These are phyloP conservation scores for Congeria kusceri DNA, from an alignment of 2,888 invertebrate species.

Conservation along the genomic window DNA sequence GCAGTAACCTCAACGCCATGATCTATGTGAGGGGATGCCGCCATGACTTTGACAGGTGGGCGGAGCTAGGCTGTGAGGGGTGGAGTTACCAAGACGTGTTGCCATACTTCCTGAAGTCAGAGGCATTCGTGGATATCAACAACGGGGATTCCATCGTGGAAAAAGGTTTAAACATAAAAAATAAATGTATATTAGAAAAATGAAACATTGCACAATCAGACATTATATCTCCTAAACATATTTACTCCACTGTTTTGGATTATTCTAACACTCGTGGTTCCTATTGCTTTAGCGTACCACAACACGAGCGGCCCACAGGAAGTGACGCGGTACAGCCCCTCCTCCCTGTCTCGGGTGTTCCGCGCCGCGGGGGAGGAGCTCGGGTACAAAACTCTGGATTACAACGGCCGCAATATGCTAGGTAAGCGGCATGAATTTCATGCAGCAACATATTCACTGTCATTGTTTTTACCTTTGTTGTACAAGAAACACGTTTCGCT, in stretches of 20 bases:
- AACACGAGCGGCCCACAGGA: conserved; percentile 26
- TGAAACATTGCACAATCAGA: too few relatives aligned
- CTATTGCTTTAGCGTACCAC: conserved; percentile 30
- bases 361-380: conserved; percentile 21
- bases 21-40: neutral
- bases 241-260: too few relatives aligned
- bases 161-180: neutral
- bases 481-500: too few relatives aligned
- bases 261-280: neutral
- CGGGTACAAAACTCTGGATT: conserved; percentile 30
- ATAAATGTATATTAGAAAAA: too few relatives aligned
- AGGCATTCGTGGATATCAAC: neutral
- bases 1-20: neutral
- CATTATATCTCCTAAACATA: too few relatives aligned
- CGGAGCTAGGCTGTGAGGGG: conserved; percentile 1
- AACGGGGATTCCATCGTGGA: neutral
- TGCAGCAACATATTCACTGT: too few relatives aligned
- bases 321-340: conserved; percentile 85
- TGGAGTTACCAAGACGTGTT: conserved; percentile 1
- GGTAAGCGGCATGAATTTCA: conserved; percentile 78
- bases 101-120: conserved; percentile 7
- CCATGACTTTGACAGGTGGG: conserved; percentile 1
- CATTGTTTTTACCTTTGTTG: too few relatives aligned
- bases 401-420: conserved; percentile 56
- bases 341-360: conserved; percentile 19